Evolutionary conservation across 2,888 invertebrate genomes (phyloP).

Genomic region (Conistra vaccinii): DNA sequence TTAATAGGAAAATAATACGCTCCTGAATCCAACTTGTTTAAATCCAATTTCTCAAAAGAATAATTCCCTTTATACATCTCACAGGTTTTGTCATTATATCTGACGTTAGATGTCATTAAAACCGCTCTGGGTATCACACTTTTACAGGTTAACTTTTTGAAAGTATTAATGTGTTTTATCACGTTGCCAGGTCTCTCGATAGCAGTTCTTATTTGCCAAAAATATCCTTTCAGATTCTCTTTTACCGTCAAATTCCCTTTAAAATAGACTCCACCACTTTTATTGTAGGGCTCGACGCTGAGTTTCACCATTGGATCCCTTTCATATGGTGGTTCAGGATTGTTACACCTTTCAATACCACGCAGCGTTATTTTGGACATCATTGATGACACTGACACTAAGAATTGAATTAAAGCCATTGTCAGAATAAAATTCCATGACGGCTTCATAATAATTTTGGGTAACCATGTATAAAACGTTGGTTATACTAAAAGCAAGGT

Average conservation of each 20-base stretch:
- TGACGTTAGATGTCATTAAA: slow-evolving; percentile 59
- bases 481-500: neutral
- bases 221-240: slow-evolving; percentile 64
- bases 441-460: slow-evolving; percentile 37
- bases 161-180: slow-evolving; percentile 59
- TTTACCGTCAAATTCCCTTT: slow-evolving; percentile 67
- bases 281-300: slow-evolving; percentile 55
- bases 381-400: slow-evolving; percentile 29
- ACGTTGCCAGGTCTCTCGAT: slow-evolving; percentile 51
- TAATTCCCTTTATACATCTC: slow-evolving; percentile 68
- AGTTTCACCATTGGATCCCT: slow-evolving; percentile 42
- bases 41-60: slow-evolving; percentile 66
- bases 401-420: slow-evolving; percentile 19
- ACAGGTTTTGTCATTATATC: slow-evolving; percentile 66
- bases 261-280: slow-evolving; percentile 62
- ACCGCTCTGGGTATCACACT: slow-evolving; percentile 67
- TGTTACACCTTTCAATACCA: slow-evolving; percentile 57
- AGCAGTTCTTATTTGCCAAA: slow-evolving; percentile 66
- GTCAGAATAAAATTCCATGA: slow-evolving; percentile 29
- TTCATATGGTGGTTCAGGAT: slow-evolving; percentile 67
- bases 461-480: slow-evolving; percentile 22
- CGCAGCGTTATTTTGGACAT: slow-evolving; percentile 60
- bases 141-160: slow-evolving; percentile 67
- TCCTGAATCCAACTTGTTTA: slow-evolving; percentile 66
- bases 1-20: slow-evolving; percentile 67